These are phyloP conservation scores for Zootoca vivipara DNA, from an alignment of 2,113 vertebrate genomes.

Conservation along the genomic window DNA sequence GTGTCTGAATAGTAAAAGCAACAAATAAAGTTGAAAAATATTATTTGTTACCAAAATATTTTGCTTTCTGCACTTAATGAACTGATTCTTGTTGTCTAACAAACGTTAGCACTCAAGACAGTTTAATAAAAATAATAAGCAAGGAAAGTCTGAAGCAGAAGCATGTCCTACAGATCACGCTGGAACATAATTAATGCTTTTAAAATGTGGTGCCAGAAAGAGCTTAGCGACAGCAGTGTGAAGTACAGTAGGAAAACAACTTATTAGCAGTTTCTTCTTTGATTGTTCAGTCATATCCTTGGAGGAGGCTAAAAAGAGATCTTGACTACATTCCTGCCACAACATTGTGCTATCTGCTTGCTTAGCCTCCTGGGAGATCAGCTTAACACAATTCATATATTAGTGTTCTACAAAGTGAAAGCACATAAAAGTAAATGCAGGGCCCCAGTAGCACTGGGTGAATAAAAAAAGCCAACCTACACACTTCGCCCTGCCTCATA, in stretches of 20 bases:
- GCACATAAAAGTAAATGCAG: background rate
- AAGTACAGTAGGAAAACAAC: conserved; percentile 1
- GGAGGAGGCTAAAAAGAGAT: background rate
- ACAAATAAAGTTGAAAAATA: conserved; percentile 16
- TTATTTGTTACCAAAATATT: conserved; percentile 23
- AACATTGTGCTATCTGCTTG: background rate
- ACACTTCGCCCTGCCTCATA: background rate
- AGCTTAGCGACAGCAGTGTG: conserved; percentile 14
- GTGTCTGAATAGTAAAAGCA: background rate
- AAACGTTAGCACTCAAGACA: conserved; percentile 6
- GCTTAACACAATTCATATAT: background rate
- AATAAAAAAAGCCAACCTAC: background rate
- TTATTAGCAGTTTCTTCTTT: conserved; percentile 30
- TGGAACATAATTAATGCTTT: conserved; percentile 4
- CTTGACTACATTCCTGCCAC: background rate
- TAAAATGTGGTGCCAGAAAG: conserved; percentile 6
- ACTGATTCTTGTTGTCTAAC: conserved; percentile 37
- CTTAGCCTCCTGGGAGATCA: background rate
- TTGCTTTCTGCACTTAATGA: conserved; percentile 28
- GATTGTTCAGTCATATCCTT: conserved; percentile 20
- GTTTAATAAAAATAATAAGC: conserved; percentile 10
- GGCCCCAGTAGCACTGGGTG: background rate
- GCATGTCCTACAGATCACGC: conserved; percentile 19
- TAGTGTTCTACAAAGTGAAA: background rate
- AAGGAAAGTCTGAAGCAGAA: conserved; percentile 26